Conservation (phyloP, 2,113 vertebrate genomes). For the Lampris megalopsis region DNA sequence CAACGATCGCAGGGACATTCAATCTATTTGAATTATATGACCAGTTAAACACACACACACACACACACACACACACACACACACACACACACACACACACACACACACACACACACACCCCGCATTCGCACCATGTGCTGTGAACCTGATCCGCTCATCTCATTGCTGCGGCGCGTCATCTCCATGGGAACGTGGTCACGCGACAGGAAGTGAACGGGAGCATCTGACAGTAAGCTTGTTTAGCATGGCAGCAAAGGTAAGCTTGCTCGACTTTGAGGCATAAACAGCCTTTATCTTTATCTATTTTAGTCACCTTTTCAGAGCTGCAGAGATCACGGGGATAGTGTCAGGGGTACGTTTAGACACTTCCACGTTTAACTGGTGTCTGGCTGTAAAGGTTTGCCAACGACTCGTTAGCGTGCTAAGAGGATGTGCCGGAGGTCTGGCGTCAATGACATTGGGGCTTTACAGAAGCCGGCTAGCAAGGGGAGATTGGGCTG, state of each 20-base stretch:
- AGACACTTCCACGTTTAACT: neutral
- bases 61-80: neutral
- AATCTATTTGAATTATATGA: no score
- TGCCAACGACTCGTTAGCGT: slow-evolving; percentile 45
- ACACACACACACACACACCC: slow-evolving; percentile 4
- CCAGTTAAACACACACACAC: neutral
- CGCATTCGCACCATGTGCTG: slow-evolving; percentile 43
- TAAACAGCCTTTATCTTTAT: neutral
- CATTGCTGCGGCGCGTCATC: slow-evolving; percentile 58
- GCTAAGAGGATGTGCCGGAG: slow-evolving; percentile 61
- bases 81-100: slow-evolving; percentile 1
- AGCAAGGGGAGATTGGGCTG: neutral
- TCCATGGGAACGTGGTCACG: slow-evolving; percentile 73
- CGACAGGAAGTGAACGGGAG: slow-evolving; percentile 59
- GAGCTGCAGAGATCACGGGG: neutral
- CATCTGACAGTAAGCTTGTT: slow-evolving; percentile 58
- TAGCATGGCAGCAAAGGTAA: slow-evolving; percentile 86
- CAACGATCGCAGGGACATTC: no score
- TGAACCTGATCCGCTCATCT: slow-evolving; percentile 44
- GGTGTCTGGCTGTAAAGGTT: slow-evolving; percentile 12
- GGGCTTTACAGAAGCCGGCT: slow-evolving; percentile 45
- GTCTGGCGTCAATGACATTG: slow-evolving; percentile 61
- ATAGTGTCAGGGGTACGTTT: neutral
- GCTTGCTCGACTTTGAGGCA: slow-evolving; percentile 26
- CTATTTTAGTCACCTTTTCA: neutral